These are phyloP conservation scores for Biston betularia DNA, from an alignment of 2,888 invertebrate genomes.

Conservation along the genomic window DNA sequence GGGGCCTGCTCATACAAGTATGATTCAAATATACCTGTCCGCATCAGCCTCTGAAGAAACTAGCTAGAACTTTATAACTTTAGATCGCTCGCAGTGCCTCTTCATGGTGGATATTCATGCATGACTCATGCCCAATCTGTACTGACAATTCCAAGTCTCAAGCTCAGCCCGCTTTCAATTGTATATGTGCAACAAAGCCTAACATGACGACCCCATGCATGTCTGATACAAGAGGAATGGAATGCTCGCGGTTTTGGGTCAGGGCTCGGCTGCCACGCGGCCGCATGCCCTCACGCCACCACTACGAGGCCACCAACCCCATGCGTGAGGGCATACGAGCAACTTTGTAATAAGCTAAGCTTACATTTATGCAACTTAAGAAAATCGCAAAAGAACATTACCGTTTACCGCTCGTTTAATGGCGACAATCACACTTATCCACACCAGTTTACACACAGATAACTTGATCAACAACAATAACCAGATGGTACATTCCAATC, in stretches of 20 bases:
- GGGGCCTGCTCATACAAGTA: too few relatives aligned
- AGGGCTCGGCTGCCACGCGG: slow-evolving; percentile 43
- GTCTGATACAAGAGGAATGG: slow-evolving; percentile 41
- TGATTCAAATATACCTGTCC: too few relatives aligned
- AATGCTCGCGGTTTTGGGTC: slow-evolving; percentile 45
- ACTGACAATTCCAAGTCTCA: neutral
- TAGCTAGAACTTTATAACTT: too few relatives aligned
- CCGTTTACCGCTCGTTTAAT: too few relatives aligned
- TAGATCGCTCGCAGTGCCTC: too few relatives aligned
- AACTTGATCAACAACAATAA: too few relatives aligned
- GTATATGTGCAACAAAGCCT: slow-evolving; percentile 2
- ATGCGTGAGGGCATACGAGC: neutral
- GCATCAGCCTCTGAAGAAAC: too few relatives aligned
- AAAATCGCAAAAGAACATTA: too few relatives aligned
- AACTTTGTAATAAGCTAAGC: neutral
- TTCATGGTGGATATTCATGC: neutral
- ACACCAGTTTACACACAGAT: neutral
- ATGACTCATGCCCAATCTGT: neutral
- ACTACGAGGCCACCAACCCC: slow-evolving; percentile 46
- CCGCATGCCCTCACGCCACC: slow-evolving; percentile 50
- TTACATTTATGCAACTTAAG: too few relatives aligned
- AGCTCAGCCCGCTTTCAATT: neutral
- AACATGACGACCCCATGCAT: slow-evolving; percentile 8
- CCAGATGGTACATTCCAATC: too few relatives aligned
- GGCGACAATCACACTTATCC: neutral